Evolutionary conservation across 2,888 invertebrate genomes (phyloP).

Genomic region (Nephrotoma guestfalica): DNA sequence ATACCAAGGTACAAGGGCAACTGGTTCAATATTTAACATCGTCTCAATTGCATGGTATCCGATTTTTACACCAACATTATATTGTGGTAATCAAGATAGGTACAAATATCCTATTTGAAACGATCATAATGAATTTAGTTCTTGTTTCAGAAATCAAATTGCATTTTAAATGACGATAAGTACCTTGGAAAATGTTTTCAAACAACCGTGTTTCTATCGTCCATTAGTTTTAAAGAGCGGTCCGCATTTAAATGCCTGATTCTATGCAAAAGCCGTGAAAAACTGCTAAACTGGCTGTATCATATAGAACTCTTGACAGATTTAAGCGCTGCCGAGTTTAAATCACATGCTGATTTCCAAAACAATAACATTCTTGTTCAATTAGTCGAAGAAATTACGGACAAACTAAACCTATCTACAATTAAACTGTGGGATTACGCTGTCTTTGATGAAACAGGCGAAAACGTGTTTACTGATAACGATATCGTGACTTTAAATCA

Average conservation of each 20-base stretch:
- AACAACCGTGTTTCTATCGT: background rate
- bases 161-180: background rate
- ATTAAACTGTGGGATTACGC: background rate
- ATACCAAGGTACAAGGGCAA: background rate
- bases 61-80: slow-evolving; percentile 2
- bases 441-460: background rate
- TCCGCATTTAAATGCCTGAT: background rate
- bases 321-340: background rate
- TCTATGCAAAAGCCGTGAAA: background rate
- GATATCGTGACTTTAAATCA: background rate
- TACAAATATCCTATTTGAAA: too few species aligned
- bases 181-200: slow-evolving; percentile 2
- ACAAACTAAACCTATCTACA: background rate
- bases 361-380: background rate
- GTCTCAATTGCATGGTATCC: background rate
- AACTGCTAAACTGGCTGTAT: background rate
- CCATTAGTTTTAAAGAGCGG: background rate
- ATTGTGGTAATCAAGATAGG: background rate
- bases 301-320: background rate
- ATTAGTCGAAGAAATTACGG: background rate
- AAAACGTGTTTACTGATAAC: background rate
- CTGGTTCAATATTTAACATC: background rate
- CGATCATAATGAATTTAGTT: too few species aligned
- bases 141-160: background rate
- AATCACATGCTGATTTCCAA: background rate